Base-by-base conservation (phyloP, 92 coral and sea anemone genomes). In the Palythoa grandiflora region DNA sequence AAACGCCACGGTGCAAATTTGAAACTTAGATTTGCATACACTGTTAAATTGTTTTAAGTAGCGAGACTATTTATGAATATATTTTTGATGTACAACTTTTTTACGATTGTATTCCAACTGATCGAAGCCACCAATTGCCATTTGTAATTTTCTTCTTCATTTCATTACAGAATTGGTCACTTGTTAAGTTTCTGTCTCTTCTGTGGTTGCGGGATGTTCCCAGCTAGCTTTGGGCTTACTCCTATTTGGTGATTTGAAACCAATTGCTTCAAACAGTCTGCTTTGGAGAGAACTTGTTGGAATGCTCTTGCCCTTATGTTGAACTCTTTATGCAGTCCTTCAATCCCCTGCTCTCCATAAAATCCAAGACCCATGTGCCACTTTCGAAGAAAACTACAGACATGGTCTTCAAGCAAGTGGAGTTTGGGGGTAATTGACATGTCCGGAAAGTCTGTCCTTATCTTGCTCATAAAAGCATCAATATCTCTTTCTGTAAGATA, bases 291-390 rank as follows among this genome's bases (percentile, higher is more conserved):
- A 7, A 83, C 73, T 40, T 83, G 91, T 17, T 83, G 70, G 74
- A 83, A 89, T n/a, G 79, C 83, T 40, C 54, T 48, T 12, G 84
- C 39, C 14, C 75, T 86, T 2, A 17, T 76, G 77, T 84, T 89
- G 12, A 53, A 78, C 6, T 78, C 71, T 61, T 38, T 78, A n/a
- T 78, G 83, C 68, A 78, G 61, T 55, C 83, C 83, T 57, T 78
- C 71, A 37, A 78, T 78, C n/a, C 83, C 83, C 52, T 55, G 84
- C 71, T 79, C 84, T 16, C 73, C 88, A 71, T 84, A 59, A 60
- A 88, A 65, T 9, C 84, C 78, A 48, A 83, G 73, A 68, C 83
- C 91, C 87, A 88, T 81, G 13, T 88, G 91, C 83, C 54, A 80
- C 37, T 36, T 21, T 40, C 80, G 7, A 38, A 80, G 87, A 57